phyloP scores from a whole-genome alignment of 2,113 vertebrate genomes.

The Microcebus tavaratra region DNA sequence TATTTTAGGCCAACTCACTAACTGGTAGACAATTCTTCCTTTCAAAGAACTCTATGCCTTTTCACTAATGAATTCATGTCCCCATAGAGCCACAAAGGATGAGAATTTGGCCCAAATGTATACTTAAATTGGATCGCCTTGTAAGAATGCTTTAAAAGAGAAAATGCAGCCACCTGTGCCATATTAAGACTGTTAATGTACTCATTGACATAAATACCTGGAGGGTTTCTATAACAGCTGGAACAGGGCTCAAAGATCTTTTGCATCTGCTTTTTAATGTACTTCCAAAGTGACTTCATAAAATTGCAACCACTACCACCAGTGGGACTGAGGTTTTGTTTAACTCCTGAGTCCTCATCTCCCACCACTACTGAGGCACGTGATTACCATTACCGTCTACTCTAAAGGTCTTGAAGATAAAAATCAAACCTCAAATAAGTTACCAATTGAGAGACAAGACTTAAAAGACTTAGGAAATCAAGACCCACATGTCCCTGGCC shows the following conservation, averaged over 20 bases:
- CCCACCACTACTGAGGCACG: background rate
- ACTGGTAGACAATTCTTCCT: conserved; percentile 48
- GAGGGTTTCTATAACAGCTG: conserved; percentile 60
- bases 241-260: conserved; percentile 28
- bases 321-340: background rate
- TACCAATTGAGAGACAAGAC: background rate
- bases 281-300: conserved; percentile 65
- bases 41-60: conserved; percentile 49
- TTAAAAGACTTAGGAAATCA: background rate
- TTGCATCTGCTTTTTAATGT: conserved; percentile 64
- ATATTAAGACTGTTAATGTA: conserved; percentile 60
- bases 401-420: conserved; percentile 12
- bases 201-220: conserved; percentile 71
- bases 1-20: background rate
- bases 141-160: conserved; percentile 59
- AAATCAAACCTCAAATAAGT: conserved; percentile 31
- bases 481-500: background rate
- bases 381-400: background rate
- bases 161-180: conserved; percentile 64
- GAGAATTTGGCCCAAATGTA: conserved; percentile 65
- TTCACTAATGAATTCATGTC: conserved; percentile 65
- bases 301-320: conserved; percentile 32
- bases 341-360: background rate
- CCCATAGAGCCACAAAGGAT: conserved; percentile 52
- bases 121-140: conserved; percentile 51